Evolutionary conservation across 2,888 invertebrate genomes (phyloP), one percentile per base, ranked within the genome.

Genomic region (Dendrolimus pini): DNA sequence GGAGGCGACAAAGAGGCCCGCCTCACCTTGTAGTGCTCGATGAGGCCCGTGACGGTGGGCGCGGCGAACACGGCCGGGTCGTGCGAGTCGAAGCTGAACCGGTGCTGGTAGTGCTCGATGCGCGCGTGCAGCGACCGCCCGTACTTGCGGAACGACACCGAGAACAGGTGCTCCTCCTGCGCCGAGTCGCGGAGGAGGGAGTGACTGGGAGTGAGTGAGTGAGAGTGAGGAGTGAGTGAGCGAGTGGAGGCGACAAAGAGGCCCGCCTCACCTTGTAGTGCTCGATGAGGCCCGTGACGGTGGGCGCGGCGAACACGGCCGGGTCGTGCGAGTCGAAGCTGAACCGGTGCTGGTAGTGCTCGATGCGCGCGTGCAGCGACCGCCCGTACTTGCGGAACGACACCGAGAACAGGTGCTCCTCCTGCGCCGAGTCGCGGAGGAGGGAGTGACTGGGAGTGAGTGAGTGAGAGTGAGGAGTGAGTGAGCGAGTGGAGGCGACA

Each of bases 251-350:
- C 3, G 30, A 30, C 30, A 30, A 18, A 18, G 30, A 30, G 30
- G 3, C 6, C 0, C 6, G 30, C 3, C 53, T 52, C 62, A 84
- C 89, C 87, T 93, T 93, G 66, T 93, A 93, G 62, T 93, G 93
- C 65, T 93, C 92, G 41, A 93, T 83, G 60, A 93, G 87, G n/a
- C 91, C 91, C 7, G 93, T 93, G 70, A 99, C 98, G 7, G 98
- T 98, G 67, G 94, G 86, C 1, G 98, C 97, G 0, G 98, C 96
- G 89, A 96, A 99, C 18, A 99, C 98, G 58, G 97, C 97, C 0
- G 98, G 98, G 90, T 99, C 99, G 85, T 98, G 98, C n/a, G 97
- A 96, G 89, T 99, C 99, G 85, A 99, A 99, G 86, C 98, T 98
- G 89, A 97, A 97, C 70, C 94, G 93, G 79, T 97, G 97, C 78